phyloP scores from a whole-genome alignment of 2,888 invertebrate species.

The Himalopsyche tibetana region DNA sequence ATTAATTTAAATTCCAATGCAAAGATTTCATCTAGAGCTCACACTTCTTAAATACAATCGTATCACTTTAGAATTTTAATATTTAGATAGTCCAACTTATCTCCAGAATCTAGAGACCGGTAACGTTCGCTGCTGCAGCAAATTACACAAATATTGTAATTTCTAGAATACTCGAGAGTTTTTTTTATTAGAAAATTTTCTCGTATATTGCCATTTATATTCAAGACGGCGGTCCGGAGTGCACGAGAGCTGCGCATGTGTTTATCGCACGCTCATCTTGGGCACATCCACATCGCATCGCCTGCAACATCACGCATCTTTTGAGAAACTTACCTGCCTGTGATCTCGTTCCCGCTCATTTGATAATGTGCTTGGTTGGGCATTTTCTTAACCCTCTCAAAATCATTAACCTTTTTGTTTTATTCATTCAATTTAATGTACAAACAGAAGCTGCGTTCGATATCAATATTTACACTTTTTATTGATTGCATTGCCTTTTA shows the following conservation, averaged over 20 bases:
- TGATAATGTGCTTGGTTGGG: too few relatives aligned
- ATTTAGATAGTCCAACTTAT: conserved; percentile 12
- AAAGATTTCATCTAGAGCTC: neutral
- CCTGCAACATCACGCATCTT: neutral
- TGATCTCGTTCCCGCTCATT: too few relatives aligned
- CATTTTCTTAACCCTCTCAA: too few relatives aligned
- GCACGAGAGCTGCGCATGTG: conserved; percentile 16
- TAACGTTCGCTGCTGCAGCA: conserved; percentile 9
- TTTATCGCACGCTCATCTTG: conserved; percentile 10
- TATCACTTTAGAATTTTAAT: neutral
- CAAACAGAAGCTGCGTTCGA: too few relatives aligned
- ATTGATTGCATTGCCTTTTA: too few relatives aligned
- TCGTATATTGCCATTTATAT: conserved; percentile 22
- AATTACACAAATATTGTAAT: conserved; percentile 34
- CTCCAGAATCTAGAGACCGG: conserved; percentile 2
- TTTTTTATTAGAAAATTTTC: too few relatives aligned
- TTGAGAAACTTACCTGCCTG: too few relatives aligned
- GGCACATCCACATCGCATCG: conserved; percentile 4
- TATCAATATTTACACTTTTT: too few relatives aligned
- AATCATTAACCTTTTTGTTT: too few relatives aligned
- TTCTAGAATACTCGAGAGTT: neutral
- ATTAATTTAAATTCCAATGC: too few relatives aligned
- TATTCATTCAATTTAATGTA: too few relatives aligned
- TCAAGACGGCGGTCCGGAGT: neutral
- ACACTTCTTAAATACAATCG: neutral